Conservation (phyloP, 2,888 invertebrate species). For the Drosophila anomalata region DNA sequence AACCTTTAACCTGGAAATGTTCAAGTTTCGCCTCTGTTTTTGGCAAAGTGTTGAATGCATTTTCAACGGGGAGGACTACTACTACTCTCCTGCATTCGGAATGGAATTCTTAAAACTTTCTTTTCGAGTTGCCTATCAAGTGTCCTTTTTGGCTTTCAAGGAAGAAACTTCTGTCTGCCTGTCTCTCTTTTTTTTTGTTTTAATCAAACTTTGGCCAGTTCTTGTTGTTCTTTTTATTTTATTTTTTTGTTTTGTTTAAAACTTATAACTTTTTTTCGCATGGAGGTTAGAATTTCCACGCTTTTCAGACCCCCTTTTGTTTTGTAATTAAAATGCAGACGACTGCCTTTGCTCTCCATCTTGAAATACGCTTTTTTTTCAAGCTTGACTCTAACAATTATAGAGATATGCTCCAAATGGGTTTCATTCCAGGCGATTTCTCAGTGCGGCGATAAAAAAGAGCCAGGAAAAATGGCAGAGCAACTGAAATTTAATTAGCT, state of each 20-base stretch:
- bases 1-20: conserved; percentile 61
- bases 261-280: conserved; percentile 44
- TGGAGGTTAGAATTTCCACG: conserved; percentile 64
- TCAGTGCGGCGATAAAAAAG: conserved; percentile 47
- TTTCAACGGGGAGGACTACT: neutral
- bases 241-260: conserved; percentile 7
- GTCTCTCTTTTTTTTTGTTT: conserved; percentile 61
- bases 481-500: conserved; percentile 66
- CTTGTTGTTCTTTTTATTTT: conserved; percentile 1
- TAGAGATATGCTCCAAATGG: conserved; percentile 70
- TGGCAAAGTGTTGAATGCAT: conserved; percentile 29
- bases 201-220: conserved; percentile 75
- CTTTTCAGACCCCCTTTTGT: conserved; percentile 37
- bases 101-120: conserved; percentile 36
- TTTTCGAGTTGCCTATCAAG: conserved; percentile 42
- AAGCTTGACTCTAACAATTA: conserved; percentile 61
- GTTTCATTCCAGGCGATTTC: conserved; percentile 43
- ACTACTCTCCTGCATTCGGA: conserved; percentile 23
- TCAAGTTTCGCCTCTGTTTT: conserved; percentile 36
- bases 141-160: conserved; percentile 28
- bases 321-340: conserved; percentile 80
- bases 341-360: conserved; percentile 25
- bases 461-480: conserved; percentile 17
- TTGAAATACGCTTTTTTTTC: conserved; percentile 22
- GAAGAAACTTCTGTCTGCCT: conserved; percentile 19